Evolutionary conservation across 2,797 vertebrate species (phyloP).

Genomic region (Denticeps clupeoides): DNA sequence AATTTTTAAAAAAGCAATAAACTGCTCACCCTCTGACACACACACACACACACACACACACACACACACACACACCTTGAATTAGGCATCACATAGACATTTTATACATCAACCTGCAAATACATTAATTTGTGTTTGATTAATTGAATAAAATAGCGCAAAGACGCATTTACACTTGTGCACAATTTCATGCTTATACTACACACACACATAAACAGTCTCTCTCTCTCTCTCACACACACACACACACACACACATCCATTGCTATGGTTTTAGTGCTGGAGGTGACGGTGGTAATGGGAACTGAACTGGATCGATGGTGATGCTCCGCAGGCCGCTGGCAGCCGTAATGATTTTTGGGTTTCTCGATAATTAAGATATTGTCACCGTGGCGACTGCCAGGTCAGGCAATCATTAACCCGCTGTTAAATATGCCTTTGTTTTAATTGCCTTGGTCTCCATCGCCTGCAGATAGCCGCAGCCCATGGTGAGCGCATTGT

Average conservation of each 20-base stretch:
- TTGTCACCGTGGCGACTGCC: constrained; percentile 64
- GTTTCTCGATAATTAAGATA: constrained; percentile 73
- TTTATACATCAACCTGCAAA: no score
- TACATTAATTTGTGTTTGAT: no score
- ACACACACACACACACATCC: background rate
- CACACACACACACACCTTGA: background rate
- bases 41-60: constrained; percentile 4
- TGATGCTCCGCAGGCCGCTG: constrained; percentile 58
- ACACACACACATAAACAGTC: background rate
- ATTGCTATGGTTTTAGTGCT: no score
- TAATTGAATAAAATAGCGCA: no score
- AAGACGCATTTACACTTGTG: background rate
- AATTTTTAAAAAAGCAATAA: constrained; percentile 54
- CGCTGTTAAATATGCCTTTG: constrained; percentile 69
- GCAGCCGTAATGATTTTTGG: constrained; percentile 66
- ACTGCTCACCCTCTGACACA: constrained; percentile 2
- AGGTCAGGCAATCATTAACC: constrained; percentile 73
- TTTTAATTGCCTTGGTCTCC: constrained; percentile 67
- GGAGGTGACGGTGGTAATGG: no score
- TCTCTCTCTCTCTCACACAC: background rate
- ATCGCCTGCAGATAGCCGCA: no score
- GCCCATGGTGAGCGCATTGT: no score
- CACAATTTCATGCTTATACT: background rate
- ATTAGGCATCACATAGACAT: no score
- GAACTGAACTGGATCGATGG: constrained; percentile 63